Percentiles rank a stretch among this genome's conserved stretches.
phyloP scores from a whole-genome alignment of 1,140 invertebrate genomes.

The Conus ventricosus region DNA sequence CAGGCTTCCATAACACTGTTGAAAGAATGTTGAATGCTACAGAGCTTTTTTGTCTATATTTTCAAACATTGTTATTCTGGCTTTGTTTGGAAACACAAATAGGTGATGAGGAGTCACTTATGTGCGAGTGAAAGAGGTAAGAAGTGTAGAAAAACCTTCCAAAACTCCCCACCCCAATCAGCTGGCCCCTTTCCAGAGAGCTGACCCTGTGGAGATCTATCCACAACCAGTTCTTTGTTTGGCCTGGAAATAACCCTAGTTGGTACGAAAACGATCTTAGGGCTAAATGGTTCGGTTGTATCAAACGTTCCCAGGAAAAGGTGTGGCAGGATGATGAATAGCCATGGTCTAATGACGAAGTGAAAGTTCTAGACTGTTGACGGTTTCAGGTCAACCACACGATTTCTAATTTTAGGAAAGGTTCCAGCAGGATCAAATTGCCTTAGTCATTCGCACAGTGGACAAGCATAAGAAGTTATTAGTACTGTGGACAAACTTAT shows the following conservation, averaged over 20 bases:
- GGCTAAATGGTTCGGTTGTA: not conserved
- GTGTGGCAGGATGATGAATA: not conserved
- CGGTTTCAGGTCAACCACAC: not conserved
- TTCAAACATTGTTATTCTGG: not conserved
- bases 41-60: not conserved
- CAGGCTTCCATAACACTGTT: not conserved
- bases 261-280: not conserved
- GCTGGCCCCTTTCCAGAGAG: constrained; percentile 26
- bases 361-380: not conserved
- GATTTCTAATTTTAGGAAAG: not conserved
- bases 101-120: not conserved
- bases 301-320: not conserved
- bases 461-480: no score
- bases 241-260: not conserved
- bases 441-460: not conserved
- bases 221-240: constrained; percentile 27
- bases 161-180: constrained; percentile 10
- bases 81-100: not conserved
- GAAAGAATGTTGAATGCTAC: not conserved
- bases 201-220: constrained; percentile 16
- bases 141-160: not conserved
- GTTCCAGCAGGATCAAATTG: not conserved
- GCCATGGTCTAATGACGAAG: not conserved
- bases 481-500: no score
- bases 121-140: not conserved